phyloP scores from a whole-genome alignment of 2,113 vertebrate genomes.

The Holacanthus passer region DNA sequence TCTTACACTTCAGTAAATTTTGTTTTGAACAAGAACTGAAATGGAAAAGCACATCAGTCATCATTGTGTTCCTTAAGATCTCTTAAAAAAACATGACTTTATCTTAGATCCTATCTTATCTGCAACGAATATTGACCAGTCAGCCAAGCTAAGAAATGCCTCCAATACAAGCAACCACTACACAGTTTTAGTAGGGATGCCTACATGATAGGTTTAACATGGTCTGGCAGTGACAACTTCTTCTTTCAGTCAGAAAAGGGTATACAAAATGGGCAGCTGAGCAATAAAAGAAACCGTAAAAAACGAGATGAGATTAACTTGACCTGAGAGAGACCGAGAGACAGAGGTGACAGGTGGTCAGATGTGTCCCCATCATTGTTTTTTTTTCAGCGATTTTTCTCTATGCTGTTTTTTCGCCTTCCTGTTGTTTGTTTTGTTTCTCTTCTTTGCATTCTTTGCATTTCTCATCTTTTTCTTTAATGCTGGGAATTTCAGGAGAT shows the following conservation, averaged over 20 bases:
- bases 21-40: neutral
- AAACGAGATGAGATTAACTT: neutral
- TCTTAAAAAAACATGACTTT: neutral
- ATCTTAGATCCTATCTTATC: neutral
- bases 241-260: neutral
- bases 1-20: neutral
- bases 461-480: too few relatives aligned
- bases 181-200: neutral
- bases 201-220: neutral
- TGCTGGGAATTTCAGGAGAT: neutral
- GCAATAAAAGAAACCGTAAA: neutral
- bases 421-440: neutral
- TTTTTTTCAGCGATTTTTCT: neutral
- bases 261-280: neutral
- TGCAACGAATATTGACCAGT: neutral
- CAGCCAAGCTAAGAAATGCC: neutral
- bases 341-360: neutral
- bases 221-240: neutral
- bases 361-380: neutral
- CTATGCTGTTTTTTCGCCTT: neutral
- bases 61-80: neutral
- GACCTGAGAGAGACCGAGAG: neutral
- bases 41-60: neutral
- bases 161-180: neutral
- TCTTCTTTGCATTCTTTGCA: neutral